Conservation (phyloP, 2,888 invertebrate genomes). For the Drosophila kanekoi region DNA sequence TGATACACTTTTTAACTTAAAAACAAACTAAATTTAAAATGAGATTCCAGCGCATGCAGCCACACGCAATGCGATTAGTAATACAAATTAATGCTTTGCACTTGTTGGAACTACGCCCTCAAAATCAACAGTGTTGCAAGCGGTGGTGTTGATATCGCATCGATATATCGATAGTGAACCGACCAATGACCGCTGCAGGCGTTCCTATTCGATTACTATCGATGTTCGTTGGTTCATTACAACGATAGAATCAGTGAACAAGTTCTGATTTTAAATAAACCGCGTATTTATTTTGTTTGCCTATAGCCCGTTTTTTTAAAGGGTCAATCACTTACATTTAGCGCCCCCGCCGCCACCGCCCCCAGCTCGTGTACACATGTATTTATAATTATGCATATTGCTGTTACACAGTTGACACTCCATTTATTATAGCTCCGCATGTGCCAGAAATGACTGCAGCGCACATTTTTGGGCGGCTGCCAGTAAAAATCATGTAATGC, state of each 20-base stretch:
- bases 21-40: conserved; percentile 27
- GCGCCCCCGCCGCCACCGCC: neutral
- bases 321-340: conserved; percentile 17
- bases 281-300: neutral
- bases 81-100: conserved; percentile 59
- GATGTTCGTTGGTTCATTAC: neutral
- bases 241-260: conserved; percentile 5
- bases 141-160: neutral
- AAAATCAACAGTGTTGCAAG: conserved; percentile 55
- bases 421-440: conserved; percentile 50
- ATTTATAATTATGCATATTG: conserved; percentile 37
- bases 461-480: conserved; percentile 55
- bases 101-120: conserved; percentile 80
- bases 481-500: conserved; percentile 36
- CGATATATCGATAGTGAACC: conserved; percentile 31
- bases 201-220: conserved; percentile 16
- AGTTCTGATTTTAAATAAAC: neutral
- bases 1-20: conserved; percentile 20
- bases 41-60: conserved; percentile 33
- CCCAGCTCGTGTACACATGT: conserved; percentile 1
- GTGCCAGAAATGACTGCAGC: conserved; percentile 39
- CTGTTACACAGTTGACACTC: conserved; percentile 52
- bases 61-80: conserved; percentile 55
- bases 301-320: neutral
- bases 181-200: neutral